Base-by-base conservation (phyloP, 2,888 invertebrate species). In the Drosophila diplacantha region DNA sequence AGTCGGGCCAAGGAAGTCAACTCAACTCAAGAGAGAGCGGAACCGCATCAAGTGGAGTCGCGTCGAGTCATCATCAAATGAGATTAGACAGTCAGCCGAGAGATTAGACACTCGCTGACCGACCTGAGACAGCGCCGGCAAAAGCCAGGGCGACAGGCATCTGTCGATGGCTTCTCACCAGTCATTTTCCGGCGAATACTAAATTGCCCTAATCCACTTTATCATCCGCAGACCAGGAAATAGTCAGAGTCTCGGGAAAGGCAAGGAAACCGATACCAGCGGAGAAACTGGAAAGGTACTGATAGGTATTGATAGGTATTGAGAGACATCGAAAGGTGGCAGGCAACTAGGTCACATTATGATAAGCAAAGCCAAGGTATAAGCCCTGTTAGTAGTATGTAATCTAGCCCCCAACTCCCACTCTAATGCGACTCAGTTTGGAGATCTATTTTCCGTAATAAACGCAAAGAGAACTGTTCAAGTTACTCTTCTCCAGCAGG, bases 51-150 rank as follows among this genome's bases (percentile, higher is more conserved):
- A 64, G 67, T 56, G 67, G 67, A 43, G 69, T 68, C 68, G 37
- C 78, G 73, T 63, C 78, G 51, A 73, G 73, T 75, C 66, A 72
- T 75, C 79, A 75, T 81, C 70, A 60, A 50, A 69, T 55, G 58
- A 61, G 73, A 81, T 81, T 66, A 72, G 70, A 75, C 75, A 69
- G 59, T 60, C 58, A 69, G 53, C 35, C 46, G 39, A 26, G 51
- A 68, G 65, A 68, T 65, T 68, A 65, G 65, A 44, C 61, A 47
- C 29, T 60, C 54, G 46, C 63, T 39, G 39, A 50, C 35, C 41
- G 63, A 68, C 54, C 64, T 55, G 46, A 43, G 50, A 63, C 43
- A 8, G 2, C 24, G 24, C 24, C 24, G 22, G 6, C 24, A 24
- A 5, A 24, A n/a, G 14, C 11, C 9, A 12, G 46, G 34, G 29